Base-by-base conservation (phyloP, 2,113 vertebrate species). In the Bambusicola thoracicus region DNA sequence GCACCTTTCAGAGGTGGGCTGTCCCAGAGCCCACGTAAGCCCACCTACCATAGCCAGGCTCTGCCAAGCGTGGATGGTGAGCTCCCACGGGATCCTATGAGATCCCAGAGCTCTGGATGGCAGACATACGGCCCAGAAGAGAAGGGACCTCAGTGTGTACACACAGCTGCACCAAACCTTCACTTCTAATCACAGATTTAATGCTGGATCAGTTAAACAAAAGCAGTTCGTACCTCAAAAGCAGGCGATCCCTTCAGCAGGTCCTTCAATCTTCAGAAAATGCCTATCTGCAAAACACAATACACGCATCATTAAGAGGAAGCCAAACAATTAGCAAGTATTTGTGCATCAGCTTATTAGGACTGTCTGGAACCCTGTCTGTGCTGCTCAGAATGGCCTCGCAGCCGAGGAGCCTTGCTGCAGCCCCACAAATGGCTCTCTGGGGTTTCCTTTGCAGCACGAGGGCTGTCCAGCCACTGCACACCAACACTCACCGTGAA, bases 261-360 rank as follows among this genome's bases (percentile, higher is more conserved):
- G 58, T 63, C 13, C 77, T 66, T 56, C 62, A 73, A 61, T 70
- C 92, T 80, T 89, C 93, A 87, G 65, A 41, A 80, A 36, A 21
- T 10, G 67, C 53, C 92, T 21, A 25, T 49, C 97, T 97, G 95
- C 74, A 96, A 94, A 78, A 96, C 4, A 97, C 53, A 92, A 74
- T 1, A 20, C 24, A 25, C 1, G 24, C n/a, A 43, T 13, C n/a
- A 20, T 58, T 68, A 13, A 68, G 59, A 72, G 18, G 59, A 15
- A 51, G 18, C 51, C 41, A 15, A 2, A 29, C 15, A 61, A 40
- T 1, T 16, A 6, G 11, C 25, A 56, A 43, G 14, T 15, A 25
- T n/a, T 0, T 11, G 63, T 10, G 7, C 7, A 4, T 11, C 5
- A 22, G 44, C 14, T 78, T 11, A n/a, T 2, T 0, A 6, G 53